phyloP scores from a whole-genome alignment of 2,113 vertebrate species.

The Rhombomys opimus region DNA sequence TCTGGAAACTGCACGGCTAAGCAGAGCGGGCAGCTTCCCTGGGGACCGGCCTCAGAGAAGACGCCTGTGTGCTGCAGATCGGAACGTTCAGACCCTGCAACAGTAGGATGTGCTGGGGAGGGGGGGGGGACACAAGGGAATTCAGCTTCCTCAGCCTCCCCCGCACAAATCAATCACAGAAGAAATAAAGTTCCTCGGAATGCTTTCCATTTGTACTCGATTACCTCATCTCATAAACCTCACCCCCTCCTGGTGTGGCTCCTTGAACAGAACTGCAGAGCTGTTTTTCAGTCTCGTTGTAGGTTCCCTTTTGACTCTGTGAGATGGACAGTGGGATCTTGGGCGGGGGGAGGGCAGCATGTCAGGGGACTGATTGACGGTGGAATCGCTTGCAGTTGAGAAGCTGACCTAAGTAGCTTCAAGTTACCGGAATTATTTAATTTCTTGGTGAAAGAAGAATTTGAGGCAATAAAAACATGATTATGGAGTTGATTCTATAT shows the following conservation, averaged over 20 bases:
- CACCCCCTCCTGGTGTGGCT: slow-evolving; percentile 15
- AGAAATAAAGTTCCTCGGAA: slow-evolving; percentile 50
- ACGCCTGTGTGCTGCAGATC: background rate
- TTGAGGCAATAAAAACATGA: background rate
- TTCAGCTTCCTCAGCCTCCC: slow-evolving; percentile 7
- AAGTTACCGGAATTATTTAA: background rate
- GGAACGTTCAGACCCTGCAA: slow-evolving; percentile 40
- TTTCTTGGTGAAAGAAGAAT: background rate
- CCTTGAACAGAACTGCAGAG: slow-evolving; percentile 28
- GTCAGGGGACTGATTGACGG: background rate
- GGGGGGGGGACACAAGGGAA: slow-evolving; percentile 23
- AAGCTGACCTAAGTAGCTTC: background rate
- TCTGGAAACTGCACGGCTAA: slow-evolving; percentile 2
- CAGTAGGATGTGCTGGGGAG: background rate
- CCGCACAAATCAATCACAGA: slow-evolving; percentile 69
- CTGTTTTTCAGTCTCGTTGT: slow-evolving; percentile 39
- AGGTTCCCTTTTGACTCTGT: slow-evolving; percentile 15
- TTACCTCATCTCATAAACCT: slow-evolving; percentile 71
- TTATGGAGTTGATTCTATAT: background rate
- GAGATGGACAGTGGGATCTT: background rate
- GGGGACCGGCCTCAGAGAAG: background rate
- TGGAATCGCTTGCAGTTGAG: background rate
- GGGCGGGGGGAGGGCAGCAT: background rate
- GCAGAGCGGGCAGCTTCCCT: background rate
- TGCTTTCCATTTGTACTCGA: slow-evolving; percentile 69